A percentile compares a stretch with the other conserved stretches of the same genome.
phyloP scores from a whole-genome alignment of 2,888 invertebrate genomes.

The Falcaria lacertinaria region DNA sequence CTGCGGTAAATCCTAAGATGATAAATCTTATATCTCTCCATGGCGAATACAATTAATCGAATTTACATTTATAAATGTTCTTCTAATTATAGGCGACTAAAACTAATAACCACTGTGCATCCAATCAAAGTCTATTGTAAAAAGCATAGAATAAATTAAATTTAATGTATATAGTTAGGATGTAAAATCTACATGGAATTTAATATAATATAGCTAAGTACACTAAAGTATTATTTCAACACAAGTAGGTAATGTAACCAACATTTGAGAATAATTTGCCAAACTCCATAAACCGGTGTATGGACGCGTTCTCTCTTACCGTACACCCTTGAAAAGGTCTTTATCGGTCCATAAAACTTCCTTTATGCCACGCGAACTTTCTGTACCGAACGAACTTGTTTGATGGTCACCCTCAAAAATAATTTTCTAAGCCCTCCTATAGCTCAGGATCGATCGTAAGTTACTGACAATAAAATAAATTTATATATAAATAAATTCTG shows the following conservation, averaged over 20 bases:
- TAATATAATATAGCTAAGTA: not conserved
- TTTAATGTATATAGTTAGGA: no score
- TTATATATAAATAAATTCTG: constrained; percentile 68
- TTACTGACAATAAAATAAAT: constrained; percentile 66
- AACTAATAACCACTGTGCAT: no score
- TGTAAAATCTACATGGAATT: no score
- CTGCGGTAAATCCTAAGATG: no score
- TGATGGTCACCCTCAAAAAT: constrained; percentile 71
- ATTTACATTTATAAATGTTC: no score
- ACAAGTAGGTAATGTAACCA: constrained; percentile 10
- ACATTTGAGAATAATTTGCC: constrained; percentile 39
- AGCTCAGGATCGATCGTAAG: constrained; percentile 56
- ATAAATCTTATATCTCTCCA: no score
- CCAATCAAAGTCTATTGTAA: no score
- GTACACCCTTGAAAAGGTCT: constrained; percentile 67
- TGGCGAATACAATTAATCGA: no score
- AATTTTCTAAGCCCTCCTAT: constrained; percentile 61
- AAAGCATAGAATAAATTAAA: no score
- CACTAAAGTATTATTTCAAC: constrained; percentile 1
- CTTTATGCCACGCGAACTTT: constrained; percentile 67
- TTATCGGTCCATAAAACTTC: constrained; percentile 73
- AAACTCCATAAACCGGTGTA: constrained; percentile 31
- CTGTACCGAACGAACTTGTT: constrained; percentile 64
- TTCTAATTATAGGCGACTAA: no score
- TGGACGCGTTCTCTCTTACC: constrained; percentile 41